Evolutionary conservation across 2,888 invertebrate species (phyloP), one percentile per base, ranked within the genome.

Genomic region (Platycnemis pennipes): DNA sequence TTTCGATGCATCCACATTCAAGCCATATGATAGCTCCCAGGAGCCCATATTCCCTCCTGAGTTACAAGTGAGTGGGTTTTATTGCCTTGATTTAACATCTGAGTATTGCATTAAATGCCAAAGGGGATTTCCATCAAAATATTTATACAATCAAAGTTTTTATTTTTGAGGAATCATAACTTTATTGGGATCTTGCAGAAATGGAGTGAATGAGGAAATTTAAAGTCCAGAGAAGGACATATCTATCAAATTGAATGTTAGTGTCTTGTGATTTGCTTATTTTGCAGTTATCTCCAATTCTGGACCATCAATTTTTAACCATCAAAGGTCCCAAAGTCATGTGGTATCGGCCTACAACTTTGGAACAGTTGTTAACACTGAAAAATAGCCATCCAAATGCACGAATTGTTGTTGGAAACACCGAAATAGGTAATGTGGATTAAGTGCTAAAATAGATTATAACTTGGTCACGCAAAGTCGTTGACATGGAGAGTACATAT

Each of bases 1-100:
- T 7, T 95, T 95, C 94, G 94, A 95, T 42, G 69, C 95, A 11
- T 95, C 94, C 13, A 95, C 95, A 42, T 96, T 96, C 94, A 94
- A 95, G 4, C 96, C 96, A 0, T 96, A 96, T 95, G 96, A 97
- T 95, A 96, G 96, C 0, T 95, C 96, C 0, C 97, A 97, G 95
- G 97, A 97, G 94, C 96, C 96, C 0, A 97, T 97, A 86, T 97
- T 97, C 95, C 97, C 97, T 1, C 96, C 97, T 7, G 97, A 97
- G 95, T 95, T 97, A 63, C 95, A 96, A 95, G 91, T 91, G 63
- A 63, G 91, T 69, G 26, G 22, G 22, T 3, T 37, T 42, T 26
- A 26, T 63, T 5, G 96, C 26, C 5, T 3, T 4, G 26, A 63
- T 26, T 63, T 26, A 63, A 7, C 2, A n/a, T 26, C 7, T 63